Conservation (phyloP, 2,113 vertebrate species). For the Acanthochromis polyacanthus region DNA sequence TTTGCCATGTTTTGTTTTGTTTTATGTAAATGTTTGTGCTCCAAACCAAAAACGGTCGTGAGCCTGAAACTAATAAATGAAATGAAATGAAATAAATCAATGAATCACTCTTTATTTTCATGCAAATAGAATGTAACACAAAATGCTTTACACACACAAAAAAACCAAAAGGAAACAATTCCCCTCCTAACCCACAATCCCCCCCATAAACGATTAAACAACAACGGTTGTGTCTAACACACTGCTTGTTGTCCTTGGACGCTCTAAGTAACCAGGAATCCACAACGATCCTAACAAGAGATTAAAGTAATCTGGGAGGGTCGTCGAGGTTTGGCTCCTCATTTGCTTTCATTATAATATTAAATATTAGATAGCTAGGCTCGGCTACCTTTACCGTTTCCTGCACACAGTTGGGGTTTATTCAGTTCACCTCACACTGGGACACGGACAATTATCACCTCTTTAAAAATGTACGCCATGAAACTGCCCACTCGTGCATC, state of each 20-base stretch:
- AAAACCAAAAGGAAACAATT: too few relatives aligned
- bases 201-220: background rate
- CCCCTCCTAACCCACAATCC: too few relatives aligned
- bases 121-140: too few relatives aligned
- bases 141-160: background rate
- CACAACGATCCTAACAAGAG: background rate
- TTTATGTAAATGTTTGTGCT: too few relatives aligned
- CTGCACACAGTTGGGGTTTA: background rate
- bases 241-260: background rate
- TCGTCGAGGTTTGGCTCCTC: background rate
- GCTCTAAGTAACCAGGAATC: background rate
- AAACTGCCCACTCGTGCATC: conserved; percentile 3
- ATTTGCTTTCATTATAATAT: background rate
- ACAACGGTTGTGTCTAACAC: background rate
- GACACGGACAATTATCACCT: background rate
- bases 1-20: too few relatives aligned
- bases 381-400: background rate
- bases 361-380: background rate
- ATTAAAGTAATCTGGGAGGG: background rate
- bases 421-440: background rate
- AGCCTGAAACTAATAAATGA: too few relatives aligned
- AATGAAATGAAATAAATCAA: background rate
- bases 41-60: too few relatives aligned
- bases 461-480: background rate
- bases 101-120: too few relatives aligned